Conservation (phyloP, 1,140 invertebrate species). For the Zaprionus vittiger region DNA sequence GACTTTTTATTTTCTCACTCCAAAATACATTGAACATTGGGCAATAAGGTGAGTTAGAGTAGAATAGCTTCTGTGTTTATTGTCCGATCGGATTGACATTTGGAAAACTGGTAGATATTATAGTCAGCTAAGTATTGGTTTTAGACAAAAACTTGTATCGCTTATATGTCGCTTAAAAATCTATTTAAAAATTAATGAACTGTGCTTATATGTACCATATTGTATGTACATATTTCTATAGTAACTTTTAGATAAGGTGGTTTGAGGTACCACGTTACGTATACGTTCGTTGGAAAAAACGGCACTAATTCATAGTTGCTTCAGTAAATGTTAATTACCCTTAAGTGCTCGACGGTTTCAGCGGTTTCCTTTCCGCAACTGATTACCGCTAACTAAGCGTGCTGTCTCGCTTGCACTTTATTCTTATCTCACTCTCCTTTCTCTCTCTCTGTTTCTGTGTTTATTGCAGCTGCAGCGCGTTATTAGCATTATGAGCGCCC, state of each 20-base stretch:
- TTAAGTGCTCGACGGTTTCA: conserved; percentile 28
- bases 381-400: conserved; percentile 25
- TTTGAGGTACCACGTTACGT: background rate
- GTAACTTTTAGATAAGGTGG: background rate
- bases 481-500: conserved; percentile 40
- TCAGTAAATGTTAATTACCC: conserved; percentile 32
- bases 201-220: too few relatives aligned
- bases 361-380: conserved; percentile 5
- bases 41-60: too few relatives aligned
- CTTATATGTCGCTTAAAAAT: fast-evolving
- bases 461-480: conserved; percentile 47
- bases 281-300: conserved; percentile 2
- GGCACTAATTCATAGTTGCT: conserved; percentile 22
- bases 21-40: too few relatives aligned
- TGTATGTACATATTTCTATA: too few relatives aligned
- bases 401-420: background rate
- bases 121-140: too few relatives aligned
- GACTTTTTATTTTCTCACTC: too few relatives aligned
- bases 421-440: background rate
- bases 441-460: conserved; percentile 4
- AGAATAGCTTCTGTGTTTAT: too few relatives aligned
- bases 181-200: background rate
- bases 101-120: too few relatives aligned
- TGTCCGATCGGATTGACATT: too few relatives aligned
- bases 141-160: too few relatives aligned